phyloP scores from a whole-genome alignment of 2,888 invertebrate species.

The Aporophyla lueneburgensis region DNA sequence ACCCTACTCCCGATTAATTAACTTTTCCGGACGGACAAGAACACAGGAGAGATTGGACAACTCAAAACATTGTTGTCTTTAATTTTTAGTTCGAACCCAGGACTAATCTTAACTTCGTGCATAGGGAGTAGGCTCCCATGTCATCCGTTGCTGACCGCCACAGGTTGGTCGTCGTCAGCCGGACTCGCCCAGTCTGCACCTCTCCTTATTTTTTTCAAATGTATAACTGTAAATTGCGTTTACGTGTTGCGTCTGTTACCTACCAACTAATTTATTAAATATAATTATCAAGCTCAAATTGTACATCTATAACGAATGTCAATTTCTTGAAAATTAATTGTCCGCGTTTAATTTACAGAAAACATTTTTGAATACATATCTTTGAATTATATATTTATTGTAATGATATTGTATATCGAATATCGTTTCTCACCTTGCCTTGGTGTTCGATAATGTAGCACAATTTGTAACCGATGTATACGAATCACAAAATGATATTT shows the following conservation, averaged over 20 bases:
- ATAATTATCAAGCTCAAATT: constrained; percentile 81
- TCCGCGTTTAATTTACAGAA: constrained; percentile 87
- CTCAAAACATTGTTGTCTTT: too few relatives aligned
- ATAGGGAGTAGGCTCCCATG: background rate
- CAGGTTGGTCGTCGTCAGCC: constrained; percentile 20
- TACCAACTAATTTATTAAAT: constrained; percentile 77
- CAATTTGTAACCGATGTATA: constrained; percentile 91
- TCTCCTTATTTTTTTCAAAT: constrained; percentile 62
- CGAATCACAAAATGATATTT: constrained; percentile 89
- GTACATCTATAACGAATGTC: constrained; percentile 86
- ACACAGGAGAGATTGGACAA: background rate
- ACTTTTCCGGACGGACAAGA: too few relatives aligned
- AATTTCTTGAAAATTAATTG: constrained; percentile 80
- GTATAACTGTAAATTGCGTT: constrained; percentile 73
- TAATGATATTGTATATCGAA: constrained; percentile 80
- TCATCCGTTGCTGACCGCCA: constrained; percentile 29
- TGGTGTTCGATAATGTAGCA: constrained; percentile 90
- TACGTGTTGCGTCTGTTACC: constrained; percentile 82
- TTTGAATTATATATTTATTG: constrained; percentile 87
- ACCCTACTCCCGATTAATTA: too few relatives aligned
- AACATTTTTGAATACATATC: constrained; percentile 86
- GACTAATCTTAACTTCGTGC: too few relatives aligned
- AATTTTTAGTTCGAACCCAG: too few relatives aligned
- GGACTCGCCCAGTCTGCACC: constrained; percentile 48
- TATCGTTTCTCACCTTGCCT: constrained; percentile 88